Base-by-base conservation (phyloP, 2,113 vertebrate genomes). In the Campylomormyrus tamandua region DNA sequence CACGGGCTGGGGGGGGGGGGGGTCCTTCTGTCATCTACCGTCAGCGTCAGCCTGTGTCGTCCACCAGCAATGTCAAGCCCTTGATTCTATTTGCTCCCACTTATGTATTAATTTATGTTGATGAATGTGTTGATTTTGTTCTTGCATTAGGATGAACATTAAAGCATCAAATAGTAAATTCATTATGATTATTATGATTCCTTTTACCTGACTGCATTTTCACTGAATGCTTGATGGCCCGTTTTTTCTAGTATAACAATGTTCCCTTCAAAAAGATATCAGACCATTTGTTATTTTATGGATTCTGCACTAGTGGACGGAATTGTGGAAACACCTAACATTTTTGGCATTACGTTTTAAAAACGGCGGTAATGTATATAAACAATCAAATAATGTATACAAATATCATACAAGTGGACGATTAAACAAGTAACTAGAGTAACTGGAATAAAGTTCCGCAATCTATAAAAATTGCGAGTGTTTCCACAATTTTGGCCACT, bases 41-140 rank as follows among this genome's bases (percentile, higher is more conserved):
- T 90, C 85, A 50, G 19, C 48, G 19, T 90, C 84, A 90, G 74
- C 84, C 83, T 39, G 15, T n/a, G 31, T 24, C 15, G 89, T 50
- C 89, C 89, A 66, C 56, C 24, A 70, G 83, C 56, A 4, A 77
- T 66, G 77, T 62, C 53, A 87, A 7, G 21, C 89, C 35, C 48
- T 15, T 21, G 5, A 46, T 31, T 85, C 42, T 31, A 89, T 89
- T 83, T 45, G 42, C 49, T 50, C 6, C 35, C 84, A 19, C 35
- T 49, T 66, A 39, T 52, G 6, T 39, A 15, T n/a, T 90, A 84
- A 46, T 42, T 80, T 80, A 80, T 42, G 31, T 1, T 80, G 74
- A 80, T 35, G 74, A 19, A 42, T 42, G 15, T 19, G 74, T 42
- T 17, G 70, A 77, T 77, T 35, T 42, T 80, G 35, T 80, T 77